Base-by-base conservation (phyloP, 1,140 invertebrate species). In the Apis cerana region DNA sequence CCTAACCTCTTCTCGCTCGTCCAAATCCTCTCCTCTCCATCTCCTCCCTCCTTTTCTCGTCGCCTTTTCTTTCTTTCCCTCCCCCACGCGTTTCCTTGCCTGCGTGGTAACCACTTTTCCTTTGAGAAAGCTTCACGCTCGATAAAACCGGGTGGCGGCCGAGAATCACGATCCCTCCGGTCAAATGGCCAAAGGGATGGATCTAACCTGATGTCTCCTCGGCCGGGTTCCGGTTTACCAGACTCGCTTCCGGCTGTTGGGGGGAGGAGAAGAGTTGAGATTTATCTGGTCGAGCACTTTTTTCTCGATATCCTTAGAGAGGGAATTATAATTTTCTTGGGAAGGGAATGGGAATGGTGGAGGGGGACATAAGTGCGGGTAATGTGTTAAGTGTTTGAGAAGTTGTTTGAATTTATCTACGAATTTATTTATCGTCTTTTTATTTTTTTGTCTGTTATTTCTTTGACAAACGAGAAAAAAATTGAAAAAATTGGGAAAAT, bases 111-210 rank as follows among this genome's bases (percentile, higher is more conserved):
- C 81, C 69, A 61, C 72, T 75, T 59, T 82, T 48, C 61, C 80
- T 72, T 82, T 82, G 84, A 78, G 27, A 83, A 74, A 68, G 50
- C 68, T 69, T 85, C 62, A 82, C 81, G 74, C 58, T 85, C 84
- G 80, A 82, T 83, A 74, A 72, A 77, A 76, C 59, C 64, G 59
- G 58, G 56, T 69, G 58, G 80, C 70, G 61, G 74, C 64, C 68
- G 69, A 64, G 74, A 82, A 82, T 82, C 81, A 82, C 58, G 80
- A 82, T 82, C 61, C 48, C 17, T 19, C n/a, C 19, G 21, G 43
- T 48, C 75, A 75, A 83, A 85, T 83, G 33, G 81, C 52, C 27
- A 52, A 48, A n/a, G 68, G 71, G 48, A 82, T 27, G 64, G 70
- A 74, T 75, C 62, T 13, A 27, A 67, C 65, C 48, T 27, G 79